phyloP scores from a whole-genome alignment of 2,113 vertebrate genomes.

The Grallaria varia region DNA sequence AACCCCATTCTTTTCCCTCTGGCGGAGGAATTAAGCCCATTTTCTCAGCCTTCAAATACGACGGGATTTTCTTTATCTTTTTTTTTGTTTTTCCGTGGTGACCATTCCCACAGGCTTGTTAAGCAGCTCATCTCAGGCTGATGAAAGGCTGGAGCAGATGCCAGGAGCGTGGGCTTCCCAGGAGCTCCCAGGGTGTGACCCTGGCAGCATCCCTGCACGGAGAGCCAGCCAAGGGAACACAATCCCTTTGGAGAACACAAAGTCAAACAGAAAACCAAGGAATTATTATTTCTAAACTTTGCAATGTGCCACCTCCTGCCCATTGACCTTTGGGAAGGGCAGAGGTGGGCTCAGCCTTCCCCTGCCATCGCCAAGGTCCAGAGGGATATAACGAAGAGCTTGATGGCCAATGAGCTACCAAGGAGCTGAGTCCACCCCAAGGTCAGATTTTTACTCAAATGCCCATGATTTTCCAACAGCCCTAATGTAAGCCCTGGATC shows the following conservation, averaged over 20 bases:
- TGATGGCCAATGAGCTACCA: rapidly evolving
- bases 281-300: background rate
- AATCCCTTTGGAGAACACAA: rapidly evolving
- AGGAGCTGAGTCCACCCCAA: background rate
- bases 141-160: conserved; percentile 45
- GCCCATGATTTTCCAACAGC: background rate
- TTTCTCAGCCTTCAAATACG: conserved; percentile 43
- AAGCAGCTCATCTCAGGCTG: conserved; percentile 57
- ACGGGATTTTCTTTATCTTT: background rate
- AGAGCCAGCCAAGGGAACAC: background rate
- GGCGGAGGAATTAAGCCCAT: conserved; percentile 35
- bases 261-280: background rate
- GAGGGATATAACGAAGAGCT: background rate
- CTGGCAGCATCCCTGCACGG: background rate
- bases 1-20: background rate
- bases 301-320: background rate
- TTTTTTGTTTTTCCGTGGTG: background rate
- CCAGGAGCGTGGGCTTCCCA: conserved; percentile 34
- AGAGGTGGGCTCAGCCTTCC: background rate
- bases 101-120: conserved; percentile 57
- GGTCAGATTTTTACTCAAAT: background rate
- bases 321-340: background rate
- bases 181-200: background rate
- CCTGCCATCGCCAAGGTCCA: background rate
- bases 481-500: background rate